These are phyloP conservation scores for Scomber colias DNA, from an alignment of 2,113 vertebrate genomes.

Conservation along the genomic window DNA sequence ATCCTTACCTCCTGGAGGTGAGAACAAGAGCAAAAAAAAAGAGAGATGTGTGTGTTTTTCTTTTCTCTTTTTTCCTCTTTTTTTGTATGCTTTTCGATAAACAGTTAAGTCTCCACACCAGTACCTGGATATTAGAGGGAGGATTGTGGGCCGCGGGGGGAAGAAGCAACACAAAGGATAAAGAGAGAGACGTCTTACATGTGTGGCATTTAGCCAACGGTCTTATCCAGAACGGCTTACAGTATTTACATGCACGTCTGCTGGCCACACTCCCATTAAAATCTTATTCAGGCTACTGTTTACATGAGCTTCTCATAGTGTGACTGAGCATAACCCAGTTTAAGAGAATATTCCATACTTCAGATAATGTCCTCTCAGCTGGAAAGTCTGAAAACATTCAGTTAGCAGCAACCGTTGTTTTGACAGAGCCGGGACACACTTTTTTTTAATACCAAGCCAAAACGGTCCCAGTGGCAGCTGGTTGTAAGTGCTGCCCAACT, in stretches of 20 bases:
- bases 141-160: background rate
- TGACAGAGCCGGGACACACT: background rate
- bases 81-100: slow-evolving; percentile 1
- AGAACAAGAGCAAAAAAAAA: slow-evolving; percentile 39
- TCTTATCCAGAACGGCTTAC: slow-evolving; percentile 1
- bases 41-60: slow-evolving; percentile 5
- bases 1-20: slow-evolving; percentile 92
- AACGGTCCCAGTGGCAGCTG: background rate
- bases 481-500: background rate
- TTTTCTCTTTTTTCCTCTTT: background rate
- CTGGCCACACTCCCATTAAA: background rate
- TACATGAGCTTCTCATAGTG: background rate
- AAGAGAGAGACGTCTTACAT: background rate
- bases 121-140: slow-evolving; percentile 6
- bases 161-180: background rate
- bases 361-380: background rate
- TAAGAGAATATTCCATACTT: background rate
- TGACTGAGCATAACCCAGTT: background rate
- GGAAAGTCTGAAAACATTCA: background rate
- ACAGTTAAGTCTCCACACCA: background rate
- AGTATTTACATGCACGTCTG: background rate
- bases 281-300: slow-evolving; percentile 8
- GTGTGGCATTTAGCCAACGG: slow-evolving; percentile 23
- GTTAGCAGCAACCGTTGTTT: background rate
- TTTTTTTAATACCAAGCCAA: background rate